phyloP scores from a whole-genome alignment of 2,113 vertebrate genomes.

The Dipodomys ordii region DNA sequence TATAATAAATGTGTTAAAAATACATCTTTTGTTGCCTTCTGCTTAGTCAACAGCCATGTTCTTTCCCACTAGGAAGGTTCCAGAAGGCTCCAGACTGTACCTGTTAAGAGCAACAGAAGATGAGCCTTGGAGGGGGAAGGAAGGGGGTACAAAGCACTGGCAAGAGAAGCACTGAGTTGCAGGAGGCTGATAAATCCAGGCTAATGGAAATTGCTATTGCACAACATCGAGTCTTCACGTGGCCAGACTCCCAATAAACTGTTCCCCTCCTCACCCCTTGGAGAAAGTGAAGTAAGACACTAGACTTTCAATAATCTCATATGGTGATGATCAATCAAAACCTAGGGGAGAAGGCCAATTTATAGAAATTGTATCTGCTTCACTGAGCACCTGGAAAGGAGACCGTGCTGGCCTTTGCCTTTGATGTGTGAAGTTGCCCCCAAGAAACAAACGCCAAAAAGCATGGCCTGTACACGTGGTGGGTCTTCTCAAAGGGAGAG shows the following conservation, averaged over 20 bases:
- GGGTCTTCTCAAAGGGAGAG: slow-evolving; percentile 61
- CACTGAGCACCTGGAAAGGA: slow-evolving; percentile 69
- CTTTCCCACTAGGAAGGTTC: slow-evolving; percentile 16
- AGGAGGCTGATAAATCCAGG: slow-evolving; percentile 55
- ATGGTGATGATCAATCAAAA: slow-evolving; percentile 82
- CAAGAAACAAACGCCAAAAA: slow-evolving; percentile 73
- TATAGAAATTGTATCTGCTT: slow-evolving; percentile 78
- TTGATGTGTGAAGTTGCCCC: slow-evolving; percentile 77
- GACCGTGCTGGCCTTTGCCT: slow-evolving; percentile 4
- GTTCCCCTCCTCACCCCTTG: slow-evolving; percentile 67
- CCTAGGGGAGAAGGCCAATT: slow-evolving; percentile 75
- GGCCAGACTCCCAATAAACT: slow-evolving; percentile 74
- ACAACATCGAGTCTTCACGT: slow-evolving; percentile 60
- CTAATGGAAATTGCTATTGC: slow-evolving; percentile 69
- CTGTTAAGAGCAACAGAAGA: slow-evolving; percentile 19
- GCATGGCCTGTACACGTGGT: neutral
- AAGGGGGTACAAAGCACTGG: neutral
- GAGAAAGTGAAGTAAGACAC: slow-evolving; percentile 82
- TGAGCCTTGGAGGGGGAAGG: neutral
- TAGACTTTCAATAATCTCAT: slow-evolving; percentile 79
- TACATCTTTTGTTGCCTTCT: slow-evolving; percentile 68
- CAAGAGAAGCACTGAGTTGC: slow-evolving; percentile 25
- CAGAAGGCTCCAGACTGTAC: slow-evolving; percentile 25
- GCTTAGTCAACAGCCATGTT: slow-evolving; percentile 64
- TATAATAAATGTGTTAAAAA: slow-evolving; percentile 56